Conservation (phyloP, 2,888 invertebrate species). For the Ditylenchus weischeri region DNA sequence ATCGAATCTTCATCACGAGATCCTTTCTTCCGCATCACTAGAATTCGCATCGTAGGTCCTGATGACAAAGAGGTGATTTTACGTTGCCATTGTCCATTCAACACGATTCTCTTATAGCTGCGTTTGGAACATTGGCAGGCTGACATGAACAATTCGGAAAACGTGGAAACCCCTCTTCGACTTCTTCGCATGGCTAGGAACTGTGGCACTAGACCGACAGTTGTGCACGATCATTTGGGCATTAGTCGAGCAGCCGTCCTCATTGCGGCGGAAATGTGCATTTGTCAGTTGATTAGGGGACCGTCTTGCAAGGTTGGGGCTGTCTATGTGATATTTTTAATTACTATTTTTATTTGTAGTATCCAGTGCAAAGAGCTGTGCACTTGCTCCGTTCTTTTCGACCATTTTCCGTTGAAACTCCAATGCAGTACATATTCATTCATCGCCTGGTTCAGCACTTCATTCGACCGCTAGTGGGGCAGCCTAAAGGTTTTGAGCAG, state of each 20-base stretch:
- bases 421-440: conserved; percentile 52
- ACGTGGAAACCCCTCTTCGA: conserved; percentile 45
- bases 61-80: conserved; percentile 39
- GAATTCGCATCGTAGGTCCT: conserved; percentile 44
- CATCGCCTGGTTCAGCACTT: conserved; percentile 49
- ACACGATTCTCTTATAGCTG: conserved; percentile 25
- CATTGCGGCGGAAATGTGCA: conserved; percentile 52
- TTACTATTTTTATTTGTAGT: conserved; percentile 38
- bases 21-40: conserved; percentile 50
- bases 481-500: conserved; percentile 38
- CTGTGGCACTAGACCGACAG: conserved; percentile 42
- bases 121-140: conserved; percentile 55
- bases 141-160: conserved; percentile 54
- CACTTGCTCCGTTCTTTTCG: conserved; percentile 51
- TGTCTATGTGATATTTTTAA: not conserved
- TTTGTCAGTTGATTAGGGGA: conserved; percentile 48
- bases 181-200: conserved; percentile 47
- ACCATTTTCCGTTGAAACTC: conserved; percentile 53
- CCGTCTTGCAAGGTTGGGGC: conserved; percentile 50
- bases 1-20: conserved; percentile 32
- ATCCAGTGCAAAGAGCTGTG: conserved; percentile 50
- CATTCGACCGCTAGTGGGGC: conserved; percentile 40
- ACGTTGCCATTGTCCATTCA: not conserved
- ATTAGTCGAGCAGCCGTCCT: conserved; percentile 51
- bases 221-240: conserved; percentile 50